A percentile compares a stretch with the other conserved stretches of the same genome.
Conservation (phyloP, 2,113 vertebrate species). For the Rattus norvegicus region DNA sequence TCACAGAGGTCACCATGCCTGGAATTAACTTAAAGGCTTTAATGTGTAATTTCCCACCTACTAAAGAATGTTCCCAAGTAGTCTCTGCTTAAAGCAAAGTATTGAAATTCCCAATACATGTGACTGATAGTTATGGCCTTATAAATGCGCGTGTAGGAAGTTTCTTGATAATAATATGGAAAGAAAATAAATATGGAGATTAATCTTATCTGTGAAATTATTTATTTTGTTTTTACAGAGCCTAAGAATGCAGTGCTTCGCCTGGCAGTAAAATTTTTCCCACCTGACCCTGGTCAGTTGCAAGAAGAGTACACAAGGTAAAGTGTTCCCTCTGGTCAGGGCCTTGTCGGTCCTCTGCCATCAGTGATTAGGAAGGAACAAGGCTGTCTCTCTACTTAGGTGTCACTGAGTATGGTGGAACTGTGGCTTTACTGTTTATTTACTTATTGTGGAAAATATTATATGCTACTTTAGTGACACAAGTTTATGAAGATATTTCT, state of each 20-base stretch:
- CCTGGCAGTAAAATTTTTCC: constrained; percentile 98
- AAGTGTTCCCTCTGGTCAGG: not conserved
- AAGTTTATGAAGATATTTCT: not conserved
- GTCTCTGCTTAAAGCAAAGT: not conserved
- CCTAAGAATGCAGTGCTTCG: constrained; percentile 93
- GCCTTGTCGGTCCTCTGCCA: rapidly evolving
- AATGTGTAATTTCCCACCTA: not conserved
- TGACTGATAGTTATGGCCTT: not conserved
- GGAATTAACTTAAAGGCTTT: constrained; percentile 22
- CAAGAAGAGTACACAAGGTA: constrained; percentile 98
- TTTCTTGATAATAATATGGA: not conserved
- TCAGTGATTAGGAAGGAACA: not conserved
- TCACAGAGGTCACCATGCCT: not conserved
- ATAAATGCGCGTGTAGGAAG: not conserved
- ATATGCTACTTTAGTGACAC: not conserved
- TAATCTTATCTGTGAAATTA: not conserved
- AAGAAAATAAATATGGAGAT: not conserved
- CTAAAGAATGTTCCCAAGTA: not conserved
- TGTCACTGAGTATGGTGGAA: not conserved
- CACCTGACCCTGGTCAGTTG: constrained; percentile 96
- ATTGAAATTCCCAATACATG: not conserved
- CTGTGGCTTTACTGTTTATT: not conserved
- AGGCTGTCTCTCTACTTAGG: too few relatives aligned
- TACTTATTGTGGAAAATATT: not conserved
- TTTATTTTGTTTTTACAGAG: constrained; percentile 85